phyloP scores from a whole-genome alignment of 2,113 vertebrate species.

The Burhinus oedicnemus region DNA sequence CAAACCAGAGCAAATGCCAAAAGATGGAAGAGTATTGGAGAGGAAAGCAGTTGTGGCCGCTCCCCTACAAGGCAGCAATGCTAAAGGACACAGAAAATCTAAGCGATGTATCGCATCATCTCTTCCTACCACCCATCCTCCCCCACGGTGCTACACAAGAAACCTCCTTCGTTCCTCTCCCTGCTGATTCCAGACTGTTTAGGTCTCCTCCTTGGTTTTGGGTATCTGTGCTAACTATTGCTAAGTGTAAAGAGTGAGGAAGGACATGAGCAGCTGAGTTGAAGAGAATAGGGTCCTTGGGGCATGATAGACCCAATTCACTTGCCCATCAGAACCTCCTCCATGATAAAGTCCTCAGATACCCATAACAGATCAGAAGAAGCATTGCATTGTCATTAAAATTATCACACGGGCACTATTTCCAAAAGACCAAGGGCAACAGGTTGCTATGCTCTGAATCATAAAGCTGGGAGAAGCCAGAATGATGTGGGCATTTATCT shows the following conservation, averaged over 20 bases:
- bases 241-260: not conserved
- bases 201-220: not conserved
- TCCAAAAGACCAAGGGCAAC: conserved; percentile 27
- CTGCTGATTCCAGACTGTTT: not conserved
- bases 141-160: not conserved
- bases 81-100: not conserved
- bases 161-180: not conserved
- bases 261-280: not conserved
- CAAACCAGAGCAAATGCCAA: not conserved
- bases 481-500: conserved; percentile 16
- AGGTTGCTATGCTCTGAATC: not conserved
- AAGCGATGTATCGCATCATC: not conserved
- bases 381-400: conserved; percentile 38
- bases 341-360: not conserved
- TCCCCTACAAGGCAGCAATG: not conserved
- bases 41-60: not conserved
- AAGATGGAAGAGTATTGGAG: not conserved
- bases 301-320: not conserved
- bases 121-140: not conserved
- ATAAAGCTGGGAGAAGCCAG: conserved; percentile 31
- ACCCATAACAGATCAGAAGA: not conserved
- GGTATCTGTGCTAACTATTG: not conserved
- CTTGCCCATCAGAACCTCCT: not conserved
- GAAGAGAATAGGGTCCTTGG: not conserved
- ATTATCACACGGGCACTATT: not conserved